Base-by-base conservation (phyloP, 2,797 vertebrate genomes). In the Coracias cyanogaster region DNA sequence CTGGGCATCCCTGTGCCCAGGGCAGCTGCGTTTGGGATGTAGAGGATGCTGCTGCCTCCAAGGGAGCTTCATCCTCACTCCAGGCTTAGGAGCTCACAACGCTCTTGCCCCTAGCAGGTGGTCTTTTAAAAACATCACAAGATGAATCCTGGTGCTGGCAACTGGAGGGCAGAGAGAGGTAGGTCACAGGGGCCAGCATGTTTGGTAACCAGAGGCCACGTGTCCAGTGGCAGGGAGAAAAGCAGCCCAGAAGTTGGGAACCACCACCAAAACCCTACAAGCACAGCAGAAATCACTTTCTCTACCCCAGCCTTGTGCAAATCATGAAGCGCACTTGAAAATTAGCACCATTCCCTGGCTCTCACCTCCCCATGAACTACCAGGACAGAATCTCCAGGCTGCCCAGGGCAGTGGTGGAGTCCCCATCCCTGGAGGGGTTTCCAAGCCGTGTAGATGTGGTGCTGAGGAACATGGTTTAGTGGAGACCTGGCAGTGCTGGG, bases 111-210 rank as follows among this genome's bases (percentile, higher is more conserved):
- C 13, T 9, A 31, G 45, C 17, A 77, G 20, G 17, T 4, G 5
- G 52, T 62, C 31, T 79, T 65, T 69, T 57, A 69, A 84, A 71
- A 82, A 37, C 54, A 39, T 5, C 43, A 35, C 18, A 12, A 26
- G 60, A 70, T 54, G 54, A 46, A 7, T 41, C 19, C 55, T 55
- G 48, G 12, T 48, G 69, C 60, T 78, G 21, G 64, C 83, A 77
- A 73, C 6, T 2, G 9, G 25, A 37, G 49, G 17, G 55, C 21
- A 81, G 35, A 80, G 35, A 28, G 11, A 65, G 45, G 14, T 2
- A 52, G 62, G n/a, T 33, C 25, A 5, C 2, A 58, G 25, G 26
- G 21, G 14, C 12, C 7, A 6, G 22, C 19, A 26, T 0, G 1
- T 57, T 61, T 21, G 15, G 28, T n/a, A 69, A 33, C 29, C 3